Evolutionary conservation across 2,888 invertebrate species (phyloP).

Genomic region (Rhagophthalmus giganteus): DNA sequence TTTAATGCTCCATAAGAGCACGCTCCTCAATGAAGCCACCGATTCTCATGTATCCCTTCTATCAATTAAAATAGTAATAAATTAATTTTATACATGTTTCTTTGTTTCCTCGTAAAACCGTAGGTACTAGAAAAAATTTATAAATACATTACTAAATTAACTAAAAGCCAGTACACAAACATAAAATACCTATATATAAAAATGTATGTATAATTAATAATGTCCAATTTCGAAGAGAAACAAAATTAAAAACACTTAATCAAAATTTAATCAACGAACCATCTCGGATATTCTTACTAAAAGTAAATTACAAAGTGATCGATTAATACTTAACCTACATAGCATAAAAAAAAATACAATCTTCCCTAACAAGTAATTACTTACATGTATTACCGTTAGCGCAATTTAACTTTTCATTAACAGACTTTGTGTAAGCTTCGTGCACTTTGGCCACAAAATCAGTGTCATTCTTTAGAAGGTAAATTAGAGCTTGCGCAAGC

Average conservation of each 20-base stretch:
- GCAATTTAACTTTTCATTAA: constrained; percentile 60
- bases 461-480: constrained; percentile 83
- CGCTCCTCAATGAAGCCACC: no score
- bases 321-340: constrained; percentile 5
- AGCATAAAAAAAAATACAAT: constrained; percentile 2
- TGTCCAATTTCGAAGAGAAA: background rate
- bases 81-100: no score
- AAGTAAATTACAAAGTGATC: constrained; percentile 4
- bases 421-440: constrained; percentile 88
- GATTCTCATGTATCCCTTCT: no score
- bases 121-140: no score
- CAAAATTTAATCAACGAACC: background rate
- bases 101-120: no score
- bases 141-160: no score
- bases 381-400: constrained; percentile 19
- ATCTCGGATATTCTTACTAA: background rate
- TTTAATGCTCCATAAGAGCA: no score
- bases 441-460: constrained; percentile 88
- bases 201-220: constrained; percentile 2
- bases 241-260: background rate
- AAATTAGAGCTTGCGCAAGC: constrained; percentile 84
- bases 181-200: background rate
- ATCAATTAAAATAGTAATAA: no score
- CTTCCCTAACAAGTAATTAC: no score
- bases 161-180: background rate